These are phyloP conservation scores for Trachelus troglodyta DNA, from an alignment of 2,888 invertebrate species.

Conservation along the genomic window DNA sequence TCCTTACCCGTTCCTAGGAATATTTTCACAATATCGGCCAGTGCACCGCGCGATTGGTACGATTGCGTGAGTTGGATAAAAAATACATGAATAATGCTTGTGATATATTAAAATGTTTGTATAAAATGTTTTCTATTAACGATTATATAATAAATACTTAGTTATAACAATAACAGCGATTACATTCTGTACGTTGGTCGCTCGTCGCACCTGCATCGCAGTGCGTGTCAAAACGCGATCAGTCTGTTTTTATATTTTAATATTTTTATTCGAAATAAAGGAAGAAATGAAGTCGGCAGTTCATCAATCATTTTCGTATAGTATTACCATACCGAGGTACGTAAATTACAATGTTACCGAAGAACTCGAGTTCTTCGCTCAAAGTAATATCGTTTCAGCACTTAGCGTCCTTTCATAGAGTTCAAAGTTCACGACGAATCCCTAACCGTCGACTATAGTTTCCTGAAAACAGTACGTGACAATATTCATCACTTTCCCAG, in stretches of 20 bases:
- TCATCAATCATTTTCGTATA: not conserved
- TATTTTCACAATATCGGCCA: not conserved
- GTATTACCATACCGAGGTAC: not conserved
- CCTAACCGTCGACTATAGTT: not conserved
- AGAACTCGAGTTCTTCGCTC: not conserved
- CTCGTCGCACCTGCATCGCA: not conserved
- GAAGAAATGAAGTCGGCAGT: not conserved
- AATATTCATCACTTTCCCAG: not conserved
- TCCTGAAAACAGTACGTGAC: not conserved
- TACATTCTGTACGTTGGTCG: conserved; percentile 21
- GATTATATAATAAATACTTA: conserved; percentile 65
- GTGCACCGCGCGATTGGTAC: not conserved
- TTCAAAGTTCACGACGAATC: conserved; percentile 1
- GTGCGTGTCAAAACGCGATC: conserved; percentile 15
- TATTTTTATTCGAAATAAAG: not conserved
- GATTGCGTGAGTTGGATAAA: not conserved
- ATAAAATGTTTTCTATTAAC: conserved; percentile 59
- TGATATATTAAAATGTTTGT: conserved; percentile 52
- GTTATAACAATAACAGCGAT: conserved; percentile 54
- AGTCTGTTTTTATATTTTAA: conserved; percentile 18
- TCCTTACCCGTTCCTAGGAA: not conserved
- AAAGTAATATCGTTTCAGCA: not conserved
- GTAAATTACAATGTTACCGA: not conserved
- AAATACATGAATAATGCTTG: conserved; percentile 43
- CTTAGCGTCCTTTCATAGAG: not conserved